Evolutionary conservation across 2,888 invertebrate species (phyloP).

Genomic region (Papilio elwesi): DNA sequence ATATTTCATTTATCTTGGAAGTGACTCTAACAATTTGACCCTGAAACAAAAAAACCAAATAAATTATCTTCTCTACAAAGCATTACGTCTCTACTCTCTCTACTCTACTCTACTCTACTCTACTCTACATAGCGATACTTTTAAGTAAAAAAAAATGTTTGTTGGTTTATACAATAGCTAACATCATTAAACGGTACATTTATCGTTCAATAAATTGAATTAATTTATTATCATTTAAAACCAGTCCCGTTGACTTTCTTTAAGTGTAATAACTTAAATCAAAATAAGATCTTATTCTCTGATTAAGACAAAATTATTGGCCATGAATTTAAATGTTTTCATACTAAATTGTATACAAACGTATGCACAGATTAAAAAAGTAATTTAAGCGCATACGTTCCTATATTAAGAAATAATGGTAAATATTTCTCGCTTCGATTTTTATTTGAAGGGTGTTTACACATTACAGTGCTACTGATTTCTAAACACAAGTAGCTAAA

Average conservation of each 20-base stretch:
- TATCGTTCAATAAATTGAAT: slow-evolving; percentile 15
- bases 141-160: neutral
- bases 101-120: too few species aligned
- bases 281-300: neutral
- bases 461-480: too few species aligned
- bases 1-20: too few species aligned
- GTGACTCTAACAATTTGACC: too few species aligned
- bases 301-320: slow-evolving; percentile 14
- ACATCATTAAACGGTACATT: neutral
- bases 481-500: too few species aligned
- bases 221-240: slow-evolving; percentile 19
- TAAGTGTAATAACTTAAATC: neutral
- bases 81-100: too few species aligned
- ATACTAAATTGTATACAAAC: neutral
- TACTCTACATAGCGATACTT: too few species aligned
- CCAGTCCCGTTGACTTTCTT: slow-evolving; percentile 5
- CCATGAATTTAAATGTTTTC: neutral
- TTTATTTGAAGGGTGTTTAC: too few species aligned
- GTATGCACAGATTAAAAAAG: neutral
- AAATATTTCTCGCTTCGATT: too few species aligned
- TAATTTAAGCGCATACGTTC: too few species aligned
- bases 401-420: neutral
- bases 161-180: slow-evolving; percentile 7
- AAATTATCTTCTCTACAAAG: too few species aligned
- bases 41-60: too few species aligned